Evolutionary conservation across 2,113 vertebrate genomes (phyloP), one percentile per base, ranked within the genome.

Genomic region (Antechinus stuartii): DNA sequence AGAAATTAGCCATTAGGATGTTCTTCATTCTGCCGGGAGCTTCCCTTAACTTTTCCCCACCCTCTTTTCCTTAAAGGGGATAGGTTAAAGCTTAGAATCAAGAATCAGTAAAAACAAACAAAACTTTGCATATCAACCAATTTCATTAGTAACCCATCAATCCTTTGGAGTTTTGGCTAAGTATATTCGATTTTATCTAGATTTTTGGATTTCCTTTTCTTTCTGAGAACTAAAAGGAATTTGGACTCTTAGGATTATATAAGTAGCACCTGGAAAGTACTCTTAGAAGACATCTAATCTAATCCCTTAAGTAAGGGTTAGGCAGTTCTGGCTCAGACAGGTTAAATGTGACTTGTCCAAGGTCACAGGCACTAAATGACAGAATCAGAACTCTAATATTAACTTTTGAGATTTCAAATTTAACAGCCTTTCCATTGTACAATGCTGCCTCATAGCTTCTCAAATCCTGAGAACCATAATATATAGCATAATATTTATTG

Each of bases 41-140:
- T 94, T 94, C 89, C 90, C 46, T 84, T 93, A n/a, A 90, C 93
- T 94, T 96, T 93, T 96, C 89, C 16, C 95, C 93, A 90, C 56
- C 54, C 96, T 90, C 35, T 47, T 93, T 96, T 96, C 90, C n/a
- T 23, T 23, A 84, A 84, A 84, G 42, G 30, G 27, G 57, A 16
- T n/a, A 42, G 5, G n/a, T 84, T 84, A 84, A 84, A 84, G n/a
- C 16, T 84, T 84, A 42, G 35, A 22, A 42, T 19, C 23, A 8
- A 68, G 30, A n/a, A n/a, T 76, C n/a, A 42, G 35, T n/a, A 84
- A 42, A 84, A 84, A 8, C 68, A 42, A 84, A 84, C 35, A 42
- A 42, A 84, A n/a, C 16, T 7, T 19, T 84, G n/a, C 68, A 42
- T 84, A 23, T 84, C 68, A 84, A 42, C n/a, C 8, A 42, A 6